Conservation (phyloP, 2,888 invertebrate species). For the Eurois occulta region DNA sequence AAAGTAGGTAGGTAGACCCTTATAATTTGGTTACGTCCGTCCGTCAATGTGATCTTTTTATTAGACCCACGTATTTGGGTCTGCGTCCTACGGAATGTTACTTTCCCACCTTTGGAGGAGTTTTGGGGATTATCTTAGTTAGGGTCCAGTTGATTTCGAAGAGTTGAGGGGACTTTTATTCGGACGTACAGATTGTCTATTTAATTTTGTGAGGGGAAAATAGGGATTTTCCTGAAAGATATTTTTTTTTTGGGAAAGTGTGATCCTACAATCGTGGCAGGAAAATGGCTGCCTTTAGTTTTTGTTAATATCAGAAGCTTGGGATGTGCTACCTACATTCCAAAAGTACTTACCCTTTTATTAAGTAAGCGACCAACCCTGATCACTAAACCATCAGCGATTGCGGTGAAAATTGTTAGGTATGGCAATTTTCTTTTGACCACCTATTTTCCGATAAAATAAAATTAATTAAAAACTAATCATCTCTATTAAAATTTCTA, state of each 20-base stretch:
- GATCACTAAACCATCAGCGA: neutral
- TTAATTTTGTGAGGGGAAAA: conserved; percentile 29
- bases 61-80: conserved; percentile 26
- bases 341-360: neutral
- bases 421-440: neutral
- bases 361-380: neutral
- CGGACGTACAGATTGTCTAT: neutral
- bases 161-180: conserved; percentile 23
- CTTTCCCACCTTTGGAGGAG: conserved; percentile 43
- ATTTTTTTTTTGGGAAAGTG: neutral
- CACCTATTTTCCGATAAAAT: neutral
- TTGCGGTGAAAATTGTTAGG: neutral
- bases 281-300: neutral
- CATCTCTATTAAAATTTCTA: neutral
- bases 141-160: conserved; percentile 26
- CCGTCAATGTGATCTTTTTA: conserved; percentile 53
- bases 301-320: neutral
- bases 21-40: conserved; percentile 57
- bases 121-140: conserved; percentile 37
- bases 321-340: neutral
- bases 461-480: neutral
- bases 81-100: conserved; percentile 15
- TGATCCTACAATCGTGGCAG: neutral
- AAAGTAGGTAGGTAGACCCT: conserved; percentile 34
- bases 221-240: neutral